Evolutionary conservation across 2,888 invertebrate species (phyloP).

Genomic region (Pachycephus smyrnensis): DNA sequence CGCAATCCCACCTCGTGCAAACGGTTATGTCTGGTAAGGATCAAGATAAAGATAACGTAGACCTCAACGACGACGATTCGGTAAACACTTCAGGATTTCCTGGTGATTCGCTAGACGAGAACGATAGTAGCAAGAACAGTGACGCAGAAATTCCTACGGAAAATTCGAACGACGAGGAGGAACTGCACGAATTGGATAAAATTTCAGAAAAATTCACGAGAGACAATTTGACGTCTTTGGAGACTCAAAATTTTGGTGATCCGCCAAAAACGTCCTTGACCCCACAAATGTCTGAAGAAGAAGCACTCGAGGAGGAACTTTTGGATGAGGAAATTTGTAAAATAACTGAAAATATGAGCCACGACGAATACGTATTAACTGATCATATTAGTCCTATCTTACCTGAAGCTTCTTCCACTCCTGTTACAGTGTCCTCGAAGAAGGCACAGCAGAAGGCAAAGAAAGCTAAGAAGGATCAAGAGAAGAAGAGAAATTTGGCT

Average conservation of each 20-base stretch:
- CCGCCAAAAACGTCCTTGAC: background rate
- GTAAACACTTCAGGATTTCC: background rate
- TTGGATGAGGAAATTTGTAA: slow-evolving; percentile 64
- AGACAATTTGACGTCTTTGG: background rate
- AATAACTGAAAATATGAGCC: slow-evolving; percentile 65
- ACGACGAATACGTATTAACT: slow-evolving; percentile 63
- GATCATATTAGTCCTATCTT: slow-evolving; percentile 57
- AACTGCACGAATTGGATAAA: slow-evolving; percentile 5
- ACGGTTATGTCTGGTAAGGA: slow-evolving; percentile 35
- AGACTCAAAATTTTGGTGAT: background rate
- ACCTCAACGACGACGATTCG: slow-evolving; percentile 19
- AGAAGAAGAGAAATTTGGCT: slow-evolving; percentile 49
- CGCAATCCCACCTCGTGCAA: slow-evolving; percentile 60
- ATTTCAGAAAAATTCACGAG: slow-evolving; percentile 9
- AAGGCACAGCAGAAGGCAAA: background rate
- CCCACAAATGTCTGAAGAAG: slow-evolving; percentile 30
- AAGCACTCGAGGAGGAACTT: slow-evolving; percentile 58
- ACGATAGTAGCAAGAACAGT: slow-evolving; percentile 9
- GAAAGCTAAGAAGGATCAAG: slow-evolving; percentile 29
- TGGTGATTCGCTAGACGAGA: slow-evolving; percentile 4
- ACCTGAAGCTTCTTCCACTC: slow-evolving; percentile 46
- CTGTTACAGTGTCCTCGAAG: slow-evolving; percentile 21
- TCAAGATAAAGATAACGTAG: slow-evolving; percentile 13
- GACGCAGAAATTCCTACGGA: slow-evolving; percentile 4
- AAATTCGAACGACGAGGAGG: background rate